phyloP scores from a whole-genome alignment of 2,797 vertebrate species.

The Hippopotamyrus pictus region DNA sequence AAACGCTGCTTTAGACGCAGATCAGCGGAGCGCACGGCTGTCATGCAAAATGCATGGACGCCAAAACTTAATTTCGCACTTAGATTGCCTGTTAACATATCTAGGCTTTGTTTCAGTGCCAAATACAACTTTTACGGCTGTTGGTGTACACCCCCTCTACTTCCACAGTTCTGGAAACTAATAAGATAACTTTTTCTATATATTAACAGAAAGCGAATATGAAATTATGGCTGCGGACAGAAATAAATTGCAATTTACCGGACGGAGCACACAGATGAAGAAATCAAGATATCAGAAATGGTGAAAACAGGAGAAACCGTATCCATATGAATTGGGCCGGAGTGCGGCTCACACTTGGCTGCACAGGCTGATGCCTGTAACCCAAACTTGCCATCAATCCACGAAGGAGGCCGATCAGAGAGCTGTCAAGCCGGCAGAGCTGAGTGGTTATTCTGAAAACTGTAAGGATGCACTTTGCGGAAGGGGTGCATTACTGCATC shows the following conservation, averaged over 20 bases:
- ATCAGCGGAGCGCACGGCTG: slow-evolving; percentile 6
- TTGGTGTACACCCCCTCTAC: slow-evolving; percentile 38
- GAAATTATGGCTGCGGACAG: background rate
- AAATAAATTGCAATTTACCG: background rate
- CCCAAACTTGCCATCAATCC: slow-evolving; percentile 7
- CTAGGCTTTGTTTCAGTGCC: background rate
- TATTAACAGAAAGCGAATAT: background rate
- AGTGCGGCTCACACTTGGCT: background rate
- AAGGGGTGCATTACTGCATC: slow-evolving; percentile 3
- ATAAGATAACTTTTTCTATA: slow-evolving; percentile 18
- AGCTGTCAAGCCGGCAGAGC: background rate
- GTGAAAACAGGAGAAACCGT: background rate
- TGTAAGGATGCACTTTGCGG: background rate
- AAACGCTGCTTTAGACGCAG: slow-evolving; percentile 30
- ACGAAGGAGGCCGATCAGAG: background rate
- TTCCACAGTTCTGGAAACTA: slow-evolving; percentile 32
- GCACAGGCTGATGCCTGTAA: background rate
- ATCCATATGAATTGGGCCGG: background rate
- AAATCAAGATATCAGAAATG: background rate
- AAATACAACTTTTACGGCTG: background rate
- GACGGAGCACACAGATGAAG: background rate
- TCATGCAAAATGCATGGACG: background rate
- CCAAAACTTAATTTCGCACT: background rate
- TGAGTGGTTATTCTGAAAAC: background rate
- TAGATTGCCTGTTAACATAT: background rate